Conservation (phyloP, 2,113 vertebrate genomes). For the Pogonocichla stellata region DNA sequence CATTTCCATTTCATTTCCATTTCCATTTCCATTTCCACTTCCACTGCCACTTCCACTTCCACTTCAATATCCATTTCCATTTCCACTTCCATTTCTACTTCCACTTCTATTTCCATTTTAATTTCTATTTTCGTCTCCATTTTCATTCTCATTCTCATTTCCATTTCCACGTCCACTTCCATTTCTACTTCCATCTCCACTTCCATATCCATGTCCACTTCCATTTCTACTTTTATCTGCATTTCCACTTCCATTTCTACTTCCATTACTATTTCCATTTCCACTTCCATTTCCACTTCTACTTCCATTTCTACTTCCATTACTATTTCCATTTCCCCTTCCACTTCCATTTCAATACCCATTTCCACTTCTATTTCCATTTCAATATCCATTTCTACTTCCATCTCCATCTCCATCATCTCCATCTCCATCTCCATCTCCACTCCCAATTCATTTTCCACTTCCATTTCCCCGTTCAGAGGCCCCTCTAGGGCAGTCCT, state of each 20-base stretch:
- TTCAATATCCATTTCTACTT: too few species aligned
- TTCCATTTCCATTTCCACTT: neutral
- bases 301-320: fast-evolving
- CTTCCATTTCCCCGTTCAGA: too few species aligned
- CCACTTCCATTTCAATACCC: too few species aligned
- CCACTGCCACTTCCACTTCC: neutral
- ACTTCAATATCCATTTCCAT: too few species aligned
- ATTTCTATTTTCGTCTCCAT: too few species aligned
- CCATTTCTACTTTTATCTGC: neutral
- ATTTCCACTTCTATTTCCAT: neutral
- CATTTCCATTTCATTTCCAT: neutral
- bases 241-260: neutral
- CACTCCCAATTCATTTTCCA: too few species aligned
- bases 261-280: neutral
- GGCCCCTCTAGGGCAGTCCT: too few species aligned
- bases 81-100: too few species aligned
- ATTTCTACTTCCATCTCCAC: fast-evolving
- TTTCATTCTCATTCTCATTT: too few species aligned
- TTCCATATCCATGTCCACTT: fast-evolving
- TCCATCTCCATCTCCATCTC: fast-evolving
- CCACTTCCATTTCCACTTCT: neutral
- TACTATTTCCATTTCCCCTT: neutral
- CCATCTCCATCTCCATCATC: neutral
- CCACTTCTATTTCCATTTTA: fast-evolving
- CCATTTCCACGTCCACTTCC: too few species aligned